Percentiles rank a stretch among this genome's conserved stretches.
These are phyloP conservation scores for Tauraco erythrolophus DNA, from an alignment of 2,113 vertebrate species.

Conservation along the genomic window DNA sequence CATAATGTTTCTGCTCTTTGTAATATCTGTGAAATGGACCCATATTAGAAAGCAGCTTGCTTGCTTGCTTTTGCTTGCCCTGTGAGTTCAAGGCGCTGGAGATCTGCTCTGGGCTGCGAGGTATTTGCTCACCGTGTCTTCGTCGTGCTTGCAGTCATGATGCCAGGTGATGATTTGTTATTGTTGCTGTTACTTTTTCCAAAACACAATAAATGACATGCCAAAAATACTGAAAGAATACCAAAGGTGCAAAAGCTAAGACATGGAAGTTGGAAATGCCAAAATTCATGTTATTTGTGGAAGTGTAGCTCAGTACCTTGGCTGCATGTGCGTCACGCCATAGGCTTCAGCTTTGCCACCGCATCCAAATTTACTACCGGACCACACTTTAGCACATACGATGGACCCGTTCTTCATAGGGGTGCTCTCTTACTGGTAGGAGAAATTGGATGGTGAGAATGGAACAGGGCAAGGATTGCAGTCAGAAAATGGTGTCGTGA, in stretches of 20 bases:
- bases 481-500: not conserved
- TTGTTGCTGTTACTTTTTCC: not conserved
- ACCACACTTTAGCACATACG: not conserved
- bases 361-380: not conserved
- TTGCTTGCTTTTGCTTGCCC: not conserved
- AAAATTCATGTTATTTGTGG: not conserved
- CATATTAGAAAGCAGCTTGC: no score
- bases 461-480: not conserved
- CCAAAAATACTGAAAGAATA: not conserved
- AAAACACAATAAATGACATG: not conserved
- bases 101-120: not conserved
- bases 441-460: not conserved
- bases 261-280: not conserved
- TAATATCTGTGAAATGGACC: not conserved
- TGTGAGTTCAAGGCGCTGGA: not conserved
- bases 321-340: not conserved
- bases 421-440: not conserved
- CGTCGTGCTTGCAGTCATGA: not conserved
- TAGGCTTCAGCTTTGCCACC: not conserved
- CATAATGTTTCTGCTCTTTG: not conserved
- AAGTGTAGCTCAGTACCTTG: not conserved
- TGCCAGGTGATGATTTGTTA: not conserved
- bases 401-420: not conserved
- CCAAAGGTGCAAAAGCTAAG: not conserved
- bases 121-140: fast-evolving